Percentiles rank a stretch among this genome's conserved stretches.
Evolutionary conservation across 2,888 invertebrate genomes (phyloP).

Genomic region (Apotomis capreana): DNA sequence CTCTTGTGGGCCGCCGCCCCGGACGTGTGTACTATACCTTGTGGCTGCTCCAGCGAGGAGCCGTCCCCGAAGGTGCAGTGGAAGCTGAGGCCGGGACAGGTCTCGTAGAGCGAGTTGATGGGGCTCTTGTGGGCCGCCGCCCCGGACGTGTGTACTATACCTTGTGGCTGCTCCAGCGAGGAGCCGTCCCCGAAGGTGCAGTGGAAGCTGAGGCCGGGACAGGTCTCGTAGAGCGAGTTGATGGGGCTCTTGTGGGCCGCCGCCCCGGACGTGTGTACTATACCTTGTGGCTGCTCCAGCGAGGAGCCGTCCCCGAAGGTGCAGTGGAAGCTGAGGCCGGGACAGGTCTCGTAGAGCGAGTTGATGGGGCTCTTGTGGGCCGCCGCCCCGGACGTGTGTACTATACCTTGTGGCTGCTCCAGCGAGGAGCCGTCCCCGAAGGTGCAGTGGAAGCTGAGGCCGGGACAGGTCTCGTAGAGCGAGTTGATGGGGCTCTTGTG

Average conservation of each 20-base stretch:
- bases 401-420: too few species aligned
- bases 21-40: constrained; percentile 49
- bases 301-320: constrained; percentile 12
- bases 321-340: constrained; percentile 14
- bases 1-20: not conserved
- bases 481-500: not conserved
- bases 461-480: not conserved
- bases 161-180: too few species aligned
- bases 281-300: constrained; percentile 14
- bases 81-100: constrained; percentile 90
- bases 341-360: constrained; percentile 18
- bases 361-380: constrained; percentile 23
- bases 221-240: too few species aligned
- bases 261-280: too few species aligned
- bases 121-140: too few species aligned
- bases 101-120: constrained; percentile 94
- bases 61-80: constrained; percentile 85
- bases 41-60: constrained; percentile 67
- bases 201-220: too few species aligned
- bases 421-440: not conserved
- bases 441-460: not conserved
- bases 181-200: too few species aligned
- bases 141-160: too few species aligned
- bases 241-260: too few species aligned
- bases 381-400: not conserved